phyloP scores from a whole-genome alignment of 2,113 vertebrate genomes.

The Scolopax mira region DNA sequence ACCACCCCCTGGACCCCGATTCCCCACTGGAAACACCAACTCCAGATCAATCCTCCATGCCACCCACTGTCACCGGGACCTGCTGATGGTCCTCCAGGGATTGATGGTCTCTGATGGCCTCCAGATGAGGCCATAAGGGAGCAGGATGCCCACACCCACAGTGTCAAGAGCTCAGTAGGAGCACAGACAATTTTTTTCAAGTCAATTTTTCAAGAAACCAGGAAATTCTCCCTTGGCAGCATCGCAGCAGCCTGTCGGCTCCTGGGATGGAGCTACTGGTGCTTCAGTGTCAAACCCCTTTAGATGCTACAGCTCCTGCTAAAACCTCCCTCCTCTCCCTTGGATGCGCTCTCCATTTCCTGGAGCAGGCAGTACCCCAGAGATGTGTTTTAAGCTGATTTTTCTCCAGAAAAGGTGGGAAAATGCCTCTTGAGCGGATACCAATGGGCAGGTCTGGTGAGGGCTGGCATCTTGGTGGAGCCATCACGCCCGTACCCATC shows the following conservation, averaged over 20 bases:
- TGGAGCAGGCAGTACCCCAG: background rate
- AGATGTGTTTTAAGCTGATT: background rate
- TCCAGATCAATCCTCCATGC: background rate
- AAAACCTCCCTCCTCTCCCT: background rate
- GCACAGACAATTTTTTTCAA: background rate
- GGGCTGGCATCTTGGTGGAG: background rate
- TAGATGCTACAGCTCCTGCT: background rate
- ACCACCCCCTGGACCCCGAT: accelerated
- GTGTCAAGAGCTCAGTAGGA: background rate
- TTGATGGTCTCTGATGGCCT: accelerated
- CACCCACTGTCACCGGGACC: background rate
- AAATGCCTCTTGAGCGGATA: background rate
- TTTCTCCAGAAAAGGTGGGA: background rate
- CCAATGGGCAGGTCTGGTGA: accelerated
- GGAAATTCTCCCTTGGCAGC: background rate
- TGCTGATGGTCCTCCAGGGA: background rate
- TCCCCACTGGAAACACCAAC: background rate
- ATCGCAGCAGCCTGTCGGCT: background rate
- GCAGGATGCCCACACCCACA: accelerated
- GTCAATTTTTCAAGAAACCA: background rate
- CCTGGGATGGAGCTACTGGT: background rate
- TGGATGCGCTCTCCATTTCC: background rate
- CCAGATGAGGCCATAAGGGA: background rate
- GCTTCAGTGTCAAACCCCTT: background rate
- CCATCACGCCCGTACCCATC: background rate